Evolutionary conservation across 2,797 vertebrate genomes (phyloP), one percentile per base, ranked within the genome.

Genomic region (Gallinago stenura): DNA sequence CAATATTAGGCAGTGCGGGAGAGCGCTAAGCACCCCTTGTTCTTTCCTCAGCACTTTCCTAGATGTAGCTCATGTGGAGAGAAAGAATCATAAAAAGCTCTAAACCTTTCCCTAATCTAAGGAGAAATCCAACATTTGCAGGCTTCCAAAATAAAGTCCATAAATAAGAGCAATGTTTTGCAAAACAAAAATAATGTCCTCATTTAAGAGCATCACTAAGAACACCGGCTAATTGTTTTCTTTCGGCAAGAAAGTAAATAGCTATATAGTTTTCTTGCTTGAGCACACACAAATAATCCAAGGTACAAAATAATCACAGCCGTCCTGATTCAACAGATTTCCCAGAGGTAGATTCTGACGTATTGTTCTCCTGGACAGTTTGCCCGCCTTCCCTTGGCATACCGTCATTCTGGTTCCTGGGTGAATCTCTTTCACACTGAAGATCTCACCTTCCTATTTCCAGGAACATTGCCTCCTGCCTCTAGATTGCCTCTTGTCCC

Each of bases 151-250:
- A 73, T 54, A 78, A 95, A 84, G 54, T 60, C 72, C 51, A 90
- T 90, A 95, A 95, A 90, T 88, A 73, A 90, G 53, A 87, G 45
- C 86, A 83, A 85, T 64, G 19, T 90, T 95, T 95, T 94, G 50
- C 71, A 91, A 96, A 95, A 90, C 4, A 6, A 95, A 94, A 96
- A 89, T 89, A 87, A 79, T 83, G 79, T 76, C 78, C 76, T 93
- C 22, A 4, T 91, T 96, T 96, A 94, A 75, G 28, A 78, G 64
- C 78, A 87, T 80, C 53, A 57, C 80, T 89, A 92, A 69, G 72
- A 90, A 89, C 0, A 0, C 25, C 53, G 77, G 65, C 75, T 94
- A 95, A 91, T 93, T 95, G 93, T 85, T 96, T 95, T 94, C 60
- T 90, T 93, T 89, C 16, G 0, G 71, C 61, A 77, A 88, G 48